A percentile compares a stretch with the other conserved stretches of the same genome.
Evolutionary conservation across 2,888 invertebrate species (phyloP).

Genomic region (Cosmopolites sordidus): DNA sequence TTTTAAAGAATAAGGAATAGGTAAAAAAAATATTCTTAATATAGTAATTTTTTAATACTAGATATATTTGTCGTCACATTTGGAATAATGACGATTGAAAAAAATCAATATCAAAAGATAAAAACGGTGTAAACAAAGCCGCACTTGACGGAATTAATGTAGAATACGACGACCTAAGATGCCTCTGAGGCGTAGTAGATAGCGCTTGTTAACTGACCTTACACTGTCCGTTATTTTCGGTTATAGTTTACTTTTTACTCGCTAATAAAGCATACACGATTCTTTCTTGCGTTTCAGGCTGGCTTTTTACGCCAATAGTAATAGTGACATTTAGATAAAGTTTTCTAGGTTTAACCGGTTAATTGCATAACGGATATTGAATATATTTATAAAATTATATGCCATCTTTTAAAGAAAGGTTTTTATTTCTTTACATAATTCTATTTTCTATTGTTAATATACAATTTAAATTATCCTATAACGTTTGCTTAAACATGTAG

Average conservation of each 20-base stretch:
- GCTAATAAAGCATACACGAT: conserved; percentile 13
- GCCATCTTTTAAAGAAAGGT: no score
- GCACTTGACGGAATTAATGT: conserved; percentile 25
- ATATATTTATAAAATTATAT: background rate
- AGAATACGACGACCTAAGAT: conserved; percentile 29
- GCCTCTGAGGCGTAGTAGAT: conserved; percentile 28
- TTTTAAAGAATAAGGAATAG: no score
- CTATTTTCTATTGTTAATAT: no score
- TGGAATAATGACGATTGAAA: no score
- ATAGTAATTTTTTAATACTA: no score
- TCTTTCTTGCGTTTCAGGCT: conserved; percentile 6
- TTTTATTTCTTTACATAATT: no score
- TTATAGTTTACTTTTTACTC: conserved; percentile 29
- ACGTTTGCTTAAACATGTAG: no score
- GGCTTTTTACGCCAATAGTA: background rate
- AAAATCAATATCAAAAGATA: background rate
- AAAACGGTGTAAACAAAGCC: conserved; percentile 16
- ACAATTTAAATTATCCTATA: no score
- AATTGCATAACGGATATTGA: background rate
- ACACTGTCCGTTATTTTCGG: conserved; percentile 29
- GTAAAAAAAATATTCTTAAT: no score
- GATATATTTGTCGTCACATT: no score
- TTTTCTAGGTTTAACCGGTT: background rate
- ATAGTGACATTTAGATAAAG: background rate
- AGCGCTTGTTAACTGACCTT: conserved; percentile 34